These are phyloP conservation scores for Lynx canadensis DNA, from an alignment of 2,113 vertebrate genomes.

Conservation along the genomic window DNA sequence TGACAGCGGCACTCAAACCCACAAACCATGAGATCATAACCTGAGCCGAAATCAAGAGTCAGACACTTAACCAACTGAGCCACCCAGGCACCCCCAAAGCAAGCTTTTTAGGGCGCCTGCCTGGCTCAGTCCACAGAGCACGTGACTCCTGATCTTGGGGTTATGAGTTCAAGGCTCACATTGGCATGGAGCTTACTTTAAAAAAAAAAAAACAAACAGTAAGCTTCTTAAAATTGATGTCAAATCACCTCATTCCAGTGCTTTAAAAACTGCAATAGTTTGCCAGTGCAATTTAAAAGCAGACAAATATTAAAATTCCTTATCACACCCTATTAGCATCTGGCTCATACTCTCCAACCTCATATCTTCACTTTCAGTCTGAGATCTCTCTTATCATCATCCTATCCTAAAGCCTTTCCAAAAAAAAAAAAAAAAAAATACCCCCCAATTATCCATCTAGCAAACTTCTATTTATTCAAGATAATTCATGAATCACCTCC, in stretches of 20 bases:
- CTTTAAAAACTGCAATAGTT: neutral
- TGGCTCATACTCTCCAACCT: neutral
- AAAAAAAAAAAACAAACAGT: neutral
- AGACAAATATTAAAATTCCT: neutral
- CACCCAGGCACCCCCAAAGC: too few relatives aligned
- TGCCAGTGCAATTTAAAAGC: neutral
- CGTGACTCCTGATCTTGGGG: too few relatives aligned
- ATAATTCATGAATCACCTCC: neutral
- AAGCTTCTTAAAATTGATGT: neutral
- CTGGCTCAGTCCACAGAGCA: too few relatives aligned
- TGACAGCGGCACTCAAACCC: too few relatives aligned
- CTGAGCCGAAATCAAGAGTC: too few relatives aligned
- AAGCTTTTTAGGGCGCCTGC: too few relatives aligned
- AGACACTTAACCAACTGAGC: too few relatives aligned
- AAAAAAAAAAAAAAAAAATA: neutral
- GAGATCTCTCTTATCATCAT: neutral
- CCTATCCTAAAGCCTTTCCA: neutral
- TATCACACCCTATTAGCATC: neutral
- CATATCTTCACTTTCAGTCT: neutral
- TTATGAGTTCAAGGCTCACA: too few relatives aligned
- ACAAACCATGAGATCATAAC: too few relatives aligned
- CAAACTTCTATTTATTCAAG: constrained; percentile 4
- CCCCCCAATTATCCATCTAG: neutral
- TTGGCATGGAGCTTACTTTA: too few relatives aligned
- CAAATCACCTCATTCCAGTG: neutral